phyloP scores from a whole-genome alignment of 2,888 invertebrate species.

The Trachelus stipa region DNA sequence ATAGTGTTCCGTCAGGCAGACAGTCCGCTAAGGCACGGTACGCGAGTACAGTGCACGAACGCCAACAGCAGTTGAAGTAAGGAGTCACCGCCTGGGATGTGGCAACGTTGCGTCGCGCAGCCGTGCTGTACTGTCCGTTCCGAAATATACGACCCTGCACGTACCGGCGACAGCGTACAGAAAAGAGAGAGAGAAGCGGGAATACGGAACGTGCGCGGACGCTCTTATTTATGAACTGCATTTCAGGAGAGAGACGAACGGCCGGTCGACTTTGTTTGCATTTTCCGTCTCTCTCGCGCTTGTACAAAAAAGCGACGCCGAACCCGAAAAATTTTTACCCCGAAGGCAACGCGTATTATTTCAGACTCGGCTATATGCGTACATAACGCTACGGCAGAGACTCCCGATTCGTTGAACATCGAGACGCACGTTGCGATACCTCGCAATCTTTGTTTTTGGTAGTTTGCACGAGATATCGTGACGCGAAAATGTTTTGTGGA shows the following conservation, averaged over 20 bases:
- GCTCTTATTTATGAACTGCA: neutral
- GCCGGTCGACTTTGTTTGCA: neutral
- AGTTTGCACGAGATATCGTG: neutral
- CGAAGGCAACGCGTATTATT: neutral
- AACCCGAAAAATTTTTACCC: neutral
- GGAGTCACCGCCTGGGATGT: neutral
- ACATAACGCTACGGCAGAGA: neutral
- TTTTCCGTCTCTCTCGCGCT: neutral
- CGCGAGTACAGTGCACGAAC: neutral
- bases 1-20: neutral
- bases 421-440: neutral
- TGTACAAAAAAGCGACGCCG: neutral
- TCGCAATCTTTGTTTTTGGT: neutral
- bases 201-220: neutral
- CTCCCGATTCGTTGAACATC: neutral
- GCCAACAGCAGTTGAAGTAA: neutral
- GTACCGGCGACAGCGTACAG: neutral
- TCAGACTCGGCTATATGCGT: neutral
- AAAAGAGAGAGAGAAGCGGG: neutral
- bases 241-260: neutral
- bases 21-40: neutral
- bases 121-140: neutral
- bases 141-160: neutral
- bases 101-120: neutral
- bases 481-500: conserved; percentile 40